Base-by-base conservation (phyloP, 2,888 invertebrate species). In the Aspidapion aeneum region DNA sequence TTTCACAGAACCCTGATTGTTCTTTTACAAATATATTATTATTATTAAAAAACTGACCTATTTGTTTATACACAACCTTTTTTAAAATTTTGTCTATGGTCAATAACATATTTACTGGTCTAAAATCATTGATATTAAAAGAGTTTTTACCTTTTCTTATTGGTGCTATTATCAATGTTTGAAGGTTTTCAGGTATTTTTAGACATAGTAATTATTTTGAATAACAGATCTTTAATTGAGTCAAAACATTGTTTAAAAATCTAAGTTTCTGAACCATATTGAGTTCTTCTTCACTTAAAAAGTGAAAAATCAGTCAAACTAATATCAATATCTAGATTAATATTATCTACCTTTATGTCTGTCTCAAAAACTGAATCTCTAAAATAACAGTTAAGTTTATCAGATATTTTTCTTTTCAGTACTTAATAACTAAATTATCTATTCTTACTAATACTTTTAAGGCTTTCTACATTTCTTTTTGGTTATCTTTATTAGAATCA, bases 1-100 rank as follows among this genome's bases (percentile, higher is more conserved):
- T 22, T 20, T 2, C 21, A 7, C 64, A 55, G 56, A 65, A 88
- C 71, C 83, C 83, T 17, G 56, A 56, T 20, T 20, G 56, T n/a
- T 56, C 22, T 18, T n/a, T n/a, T n/a, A 21, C n/a, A 2, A 56
- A 16, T 19, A 56, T 3, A 20, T 56, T 56, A 56, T 56, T 56
- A 17, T 3, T 21, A 18, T 56, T 12, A n/a, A 5, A 56, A 12
- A 56, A 56, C 5, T 19, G 56, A 21, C 3, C 18, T 17, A 56
- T 56, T 56, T 56, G 56, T 18, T 19, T 56, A 20, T 20, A 20
- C 18, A 56, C 17, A 56, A 20, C 20, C 12, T 20, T 56, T 17
- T 56, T 21, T 7, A 56, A 19, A 2, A 56, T 56, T 56, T 20
- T 56, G 1, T 21, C 21, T 5, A 56, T 5, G 20, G 56, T 19